Base-by-base conservation (phyloP, 2,797 vertebrate species). In the Lagocephalus sceleratus region DNA sequence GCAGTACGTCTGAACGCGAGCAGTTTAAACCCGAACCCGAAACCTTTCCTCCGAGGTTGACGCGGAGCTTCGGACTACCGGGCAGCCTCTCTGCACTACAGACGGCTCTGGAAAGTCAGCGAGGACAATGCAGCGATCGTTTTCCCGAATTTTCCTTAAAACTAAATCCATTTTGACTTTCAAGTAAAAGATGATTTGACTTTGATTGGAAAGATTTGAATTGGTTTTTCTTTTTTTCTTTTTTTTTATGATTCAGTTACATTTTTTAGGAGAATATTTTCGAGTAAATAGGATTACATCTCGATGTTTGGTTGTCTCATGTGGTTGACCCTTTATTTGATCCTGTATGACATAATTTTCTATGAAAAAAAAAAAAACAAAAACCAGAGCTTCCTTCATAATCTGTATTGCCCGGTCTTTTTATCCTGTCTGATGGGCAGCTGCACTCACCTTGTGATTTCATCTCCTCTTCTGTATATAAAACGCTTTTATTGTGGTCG, bases 1-100 rank as follows among this genome's bases (percentile, higher is more conserved):
- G 84, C 94, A 94, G 82, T 94, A 94, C 3, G 92, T 95, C 57
- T 94, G 78, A 89, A 58, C 16, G 62, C 61, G 23, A 54, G 46
- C 47, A 20, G 63, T 47, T 57, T 2, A 0, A 38, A 43, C 64
- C 23, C 0, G 19, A 53, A 65, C 41, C 38, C 1, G 2, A 51
- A 54, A 19, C 21, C 6, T 60, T 70, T 56, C 40, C 46, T 17
- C 11, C 20, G 47, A 60, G 40, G 54, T 50, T 39, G 47, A 5
- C 60, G 52, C 45, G 25, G 60, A 53, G 42, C 32, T 17, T 39
- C 44, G 48, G 63, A 73, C 54, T 52, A 2, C 22, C n/a, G 22
- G 35, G 41, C 58, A 17, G 40, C 0, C 46, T 51, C 14, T 57
- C 63, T 54, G 29, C 32, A 39, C 47, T 32, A 32, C 22, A 57